Base-by-base conservation (phyloP, 2,797 vertebrate genomes). In the Melopsittacus undulatus region DNA sequence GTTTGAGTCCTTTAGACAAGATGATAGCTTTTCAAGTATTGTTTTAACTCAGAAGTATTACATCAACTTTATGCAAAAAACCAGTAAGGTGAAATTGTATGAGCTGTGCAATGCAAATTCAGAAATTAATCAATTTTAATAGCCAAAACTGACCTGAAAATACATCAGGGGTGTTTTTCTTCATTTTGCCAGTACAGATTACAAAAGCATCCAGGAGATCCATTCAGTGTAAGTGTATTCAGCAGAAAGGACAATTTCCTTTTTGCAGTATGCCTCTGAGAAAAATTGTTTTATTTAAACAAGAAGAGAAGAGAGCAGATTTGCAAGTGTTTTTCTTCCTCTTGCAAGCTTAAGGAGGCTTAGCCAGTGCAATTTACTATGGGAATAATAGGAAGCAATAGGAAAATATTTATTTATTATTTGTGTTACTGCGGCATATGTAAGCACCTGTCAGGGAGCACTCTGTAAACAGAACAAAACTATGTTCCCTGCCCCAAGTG, bases 391-490 rank as follows among this genome's bases (percentile, higher is more conserved):
- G 29, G 38, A 87, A 91, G 74, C 7, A 70, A 74, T 45, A 83
- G 36, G 73, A 78, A 94, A 96, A 82, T 89, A 66, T 29, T 83
- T 54, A 66, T 43, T 69, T 89, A 46, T 82, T 79, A 87, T 89
- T 92, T 87, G 67, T 52, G 76, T 67, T 92, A 29, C 29, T 52
- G 38, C 17, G 76, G 63, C 54, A 69, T 27, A 42, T 22, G 38
- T 34, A 75, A 84, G 51, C 32, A 89, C 59, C 82, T 92, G 74
- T 57, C 52, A 66, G 42, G 0, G 1, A 56, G 32, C 34, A 51
- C 64, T 77, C 32, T 48, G 42, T 30, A 49, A 72, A 90, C 1
- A 3, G 34, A 70, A 74, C 46, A 51, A 52, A 94, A 34, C 2
- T 19, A 14, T 5, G 6, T 32, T 32, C 36, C 32, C 48, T 81